These are phyloP conservation scores for Cladopsammia gracilis DNA, from an alignment of 64 coral and sea anemone species.

Conservation along the genomic window DNA sequence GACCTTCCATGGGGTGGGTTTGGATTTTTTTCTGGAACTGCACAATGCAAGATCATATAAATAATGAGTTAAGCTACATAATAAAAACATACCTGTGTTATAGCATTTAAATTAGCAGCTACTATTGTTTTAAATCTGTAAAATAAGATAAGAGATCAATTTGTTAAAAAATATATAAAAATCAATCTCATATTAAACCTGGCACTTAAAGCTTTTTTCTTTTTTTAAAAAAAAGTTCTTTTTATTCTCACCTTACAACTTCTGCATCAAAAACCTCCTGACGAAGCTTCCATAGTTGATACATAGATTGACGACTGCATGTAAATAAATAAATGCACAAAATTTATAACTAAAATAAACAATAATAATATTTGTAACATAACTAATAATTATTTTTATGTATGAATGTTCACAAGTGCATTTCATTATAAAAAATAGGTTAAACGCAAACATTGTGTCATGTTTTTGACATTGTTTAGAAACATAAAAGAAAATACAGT, in stretches of 20 bases:
- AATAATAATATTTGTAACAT: no score
- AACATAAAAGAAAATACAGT: no score
- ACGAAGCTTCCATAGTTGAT: constrained; percentile 82
- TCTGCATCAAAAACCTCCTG: constrained; percentile 90
- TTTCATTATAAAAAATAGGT: no score
- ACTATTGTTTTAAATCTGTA: constrained; percentile 68
- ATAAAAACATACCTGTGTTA: constrained; percentile 58
- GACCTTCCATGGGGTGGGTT: no score
- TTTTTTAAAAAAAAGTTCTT: not conserved
- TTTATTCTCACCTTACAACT: constrained; percentile 56
- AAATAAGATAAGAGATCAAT: not conserved
- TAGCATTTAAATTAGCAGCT: constrained; percentile 73
- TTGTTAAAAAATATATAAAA: not conserved
- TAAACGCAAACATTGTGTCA: no score
- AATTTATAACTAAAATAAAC: not conserved
- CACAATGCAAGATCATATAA: no score
- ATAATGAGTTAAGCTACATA: no score
- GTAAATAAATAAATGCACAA: not conserved
- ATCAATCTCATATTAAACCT: not conserved
- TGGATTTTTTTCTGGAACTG: no score
- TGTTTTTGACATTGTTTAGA: no score
- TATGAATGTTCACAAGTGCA: no score
- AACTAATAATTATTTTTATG: no score
- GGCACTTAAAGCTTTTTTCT: no score
- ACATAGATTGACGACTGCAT: constrained; percentile 73